phyloP scores from a whole-genome alignment of 92 coral and sea anemone genomes.

The Epizoanthus stellaris region DNA sequence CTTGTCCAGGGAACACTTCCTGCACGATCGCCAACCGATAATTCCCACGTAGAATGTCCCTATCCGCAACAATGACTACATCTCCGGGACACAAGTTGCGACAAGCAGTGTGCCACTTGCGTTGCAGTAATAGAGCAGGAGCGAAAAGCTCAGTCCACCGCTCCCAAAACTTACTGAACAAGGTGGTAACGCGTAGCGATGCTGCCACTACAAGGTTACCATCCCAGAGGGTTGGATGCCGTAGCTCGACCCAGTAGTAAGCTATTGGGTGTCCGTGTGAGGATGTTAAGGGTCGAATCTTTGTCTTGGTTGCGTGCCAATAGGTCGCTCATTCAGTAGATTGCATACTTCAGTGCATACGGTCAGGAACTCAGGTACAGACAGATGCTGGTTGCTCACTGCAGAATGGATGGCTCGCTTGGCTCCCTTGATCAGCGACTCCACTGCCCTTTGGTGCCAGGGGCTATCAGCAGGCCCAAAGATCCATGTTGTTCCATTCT shows the following conservation, averaged over 20 bases:
- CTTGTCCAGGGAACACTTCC: slow-evolving; percentile 50
- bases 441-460: no score
- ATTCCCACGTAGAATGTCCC: slow-evolving; percentile 49
- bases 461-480: no score
- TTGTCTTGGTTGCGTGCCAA: slow-evolving; percentile 25
- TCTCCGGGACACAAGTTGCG: slow-evolving; percentile 42
- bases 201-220: slow-evolving; percentile 59
- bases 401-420: slow-evolving; percentile 78
- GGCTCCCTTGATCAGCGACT: no score
- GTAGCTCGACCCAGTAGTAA: not conserved
- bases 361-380: slow-evolving; percentile 70
- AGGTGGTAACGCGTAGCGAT: slow-evolving; percentile 55
- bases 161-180: slow-evolving; percentile 72
- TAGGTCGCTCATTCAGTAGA: slow-evolving; percentile 75
- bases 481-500: no score
- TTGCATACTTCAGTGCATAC: slow-evolving; percentile 70
- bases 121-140: slow-evolving; percentile 23
- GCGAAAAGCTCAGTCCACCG: slow-evolving; percentile 76
- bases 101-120: no score
- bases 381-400: slow-evolving; percentile 68
- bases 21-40: slow-evolving; percentile 46
- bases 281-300: no score
- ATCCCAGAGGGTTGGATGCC: slow-evolving; percentile 54
- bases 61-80: slow-evolving; percentile 56
- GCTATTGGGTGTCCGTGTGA: no score